Evolutionary conservation across 2,888 invertebrate genomes (phyloP), one percentile per base, ranked within the genome.

Genomic region (Tridacna crocea): DNA sequence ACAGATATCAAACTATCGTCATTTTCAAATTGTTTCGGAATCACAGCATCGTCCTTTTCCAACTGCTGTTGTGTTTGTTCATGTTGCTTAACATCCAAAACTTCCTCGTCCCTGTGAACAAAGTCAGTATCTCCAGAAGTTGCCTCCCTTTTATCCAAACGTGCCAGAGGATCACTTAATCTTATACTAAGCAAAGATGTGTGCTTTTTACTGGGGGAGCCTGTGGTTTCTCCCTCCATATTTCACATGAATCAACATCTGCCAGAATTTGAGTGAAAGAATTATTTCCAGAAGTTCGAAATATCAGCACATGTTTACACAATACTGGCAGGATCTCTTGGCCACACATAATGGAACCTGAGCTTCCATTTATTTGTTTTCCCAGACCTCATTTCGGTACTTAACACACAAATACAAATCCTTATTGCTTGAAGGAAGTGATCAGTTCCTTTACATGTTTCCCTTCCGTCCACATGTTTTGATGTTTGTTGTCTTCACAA

Each of bases 101-200:
- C 17, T 11, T 66, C 66, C 0, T 0, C 11, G 36, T 36, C 8
- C 55, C 55, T 6, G 3, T 55, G 17, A 19, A 19, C 10, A 55
- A 55, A 55, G 3, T 55, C 55, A 10, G 55, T 55, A 13, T 46
- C n/a, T 19, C 19, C 11, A 11, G 66, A 65, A 65, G 13, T 55
- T 19, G 19, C 27, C 27, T 65, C 36, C 15, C 65, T 65, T 17
- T 3, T 8, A 46, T 36, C 46, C 15, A 36, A 36, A 46, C 19
- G n/a, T 22, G 22, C 22, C 22, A 51, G 51, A 4, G 70, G 70
- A 19, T 51, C 70, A 70, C 70, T 70, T 24, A 70, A n/a, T 51
- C 51, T n/a, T 70, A 70, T 70, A 70, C 70, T 70, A 24, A 70
- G 70, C 51, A 70, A 24, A 8, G 70, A 70, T 8, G 70, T 70